Conservation (phyloP, 2,113 vertebrate genomes). For the Hemiscyllium ocellatum region DNA sequence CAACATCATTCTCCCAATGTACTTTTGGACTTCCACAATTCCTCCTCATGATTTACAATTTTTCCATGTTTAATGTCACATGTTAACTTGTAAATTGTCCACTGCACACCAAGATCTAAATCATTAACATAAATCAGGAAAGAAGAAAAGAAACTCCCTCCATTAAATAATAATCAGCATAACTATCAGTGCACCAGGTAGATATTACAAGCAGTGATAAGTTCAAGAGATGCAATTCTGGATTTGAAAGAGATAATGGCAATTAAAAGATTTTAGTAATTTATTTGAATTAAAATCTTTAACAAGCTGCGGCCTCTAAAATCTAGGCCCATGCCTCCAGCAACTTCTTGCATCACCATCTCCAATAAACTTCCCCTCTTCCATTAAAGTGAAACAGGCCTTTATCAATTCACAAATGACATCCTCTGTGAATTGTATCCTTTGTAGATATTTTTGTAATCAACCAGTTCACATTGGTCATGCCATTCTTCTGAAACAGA, state of each 20-base stretch:
- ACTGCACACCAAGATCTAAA: no score
- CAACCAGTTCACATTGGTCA: no score
- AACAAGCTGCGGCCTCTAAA: background rate
- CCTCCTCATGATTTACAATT: no score
- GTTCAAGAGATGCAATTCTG: background rate
- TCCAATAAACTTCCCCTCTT: background rate
- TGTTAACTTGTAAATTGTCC: no score
- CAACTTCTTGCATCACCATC: background rate
- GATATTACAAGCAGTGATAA: background rate
- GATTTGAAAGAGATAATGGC: background rate
- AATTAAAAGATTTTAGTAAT: background rate
- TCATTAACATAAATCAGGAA: no score
- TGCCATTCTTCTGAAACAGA: no score
- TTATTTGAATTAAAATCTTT: background rate
- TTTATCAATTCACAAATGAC: background rate
- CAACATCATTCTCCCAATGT: no score
- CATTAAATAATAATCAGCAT: background rate
- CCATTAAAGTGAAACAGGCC: background rate
- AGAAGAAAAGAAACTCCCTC: background rate
- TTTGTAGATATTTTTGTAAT: background rate
- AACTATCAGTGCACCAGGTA: background rate
- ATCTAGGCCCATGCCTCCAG: background rate
- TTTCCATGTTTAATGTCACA: no score
- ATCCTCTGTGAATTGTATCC: background rate
- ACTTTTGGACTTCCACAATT: no score